These are phyloP conservation scores for Aleadryas rufinucha DNA, from an alignment of 2,113 vertebrate genomes.

Conservation along the genomic window DNA sequence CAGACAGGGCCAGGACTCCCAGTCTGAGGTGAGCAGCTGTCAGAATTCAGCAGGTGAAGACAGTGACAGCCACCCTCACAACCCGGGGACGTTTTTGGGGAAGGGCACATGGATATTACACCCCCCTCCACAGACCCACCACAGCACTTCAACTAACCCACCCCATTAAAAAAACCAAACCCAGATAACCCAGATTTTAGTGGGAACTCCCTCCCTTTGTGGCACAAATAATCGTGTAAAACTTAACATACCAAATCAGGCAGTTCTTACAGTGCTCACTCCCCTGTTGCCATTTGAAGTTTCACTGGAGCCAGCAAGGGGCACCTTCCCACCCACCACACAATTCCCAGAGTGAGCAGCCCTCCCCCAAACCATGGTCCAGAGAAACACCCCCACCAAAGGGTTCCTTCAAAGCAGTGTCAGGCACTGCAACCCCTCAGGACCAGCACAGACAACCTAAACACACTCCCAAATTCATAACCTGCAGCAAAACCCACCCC, in stretches of 20 bases:
- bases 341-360: fast-evolving
- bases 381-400: fast-evolving
- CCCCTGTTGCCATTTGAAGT: fast-evolving
- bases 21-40: fast-evolving
- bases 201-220: fast-evolving
- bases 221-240: fast-evolving
- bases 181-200: fast-evolving
- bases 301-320: fast-evolving
- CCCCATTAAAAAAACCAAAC: no score
- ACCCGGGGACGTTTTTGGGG: fast-evolving
- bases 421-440: fast-evolving
- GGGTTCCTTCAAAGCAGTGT: fast-evolving
- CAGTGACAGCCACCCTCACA: fast-evolving
- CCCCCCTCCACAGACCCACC: fast-evolving
- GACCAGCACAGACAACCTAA: fast-evolving
- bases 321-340: not conserved
- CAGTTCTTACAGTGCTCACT: fast-evolving
- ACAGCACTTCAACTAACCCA: fast-evolving
- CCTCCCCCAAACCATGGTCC: fast-evolving
- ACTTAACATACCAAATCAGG: fast-evolving
- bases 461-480: fast-evolving
- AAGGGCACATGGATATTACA: fast-evolving
- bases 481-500: not conserved
- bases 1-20: fast-evolving
- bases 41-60: fast-evolving